phyloP scores from a whole-genome alignment of 2,888 invertebrate genomes.

The Hydroisotoma schaefferi region DNA sequence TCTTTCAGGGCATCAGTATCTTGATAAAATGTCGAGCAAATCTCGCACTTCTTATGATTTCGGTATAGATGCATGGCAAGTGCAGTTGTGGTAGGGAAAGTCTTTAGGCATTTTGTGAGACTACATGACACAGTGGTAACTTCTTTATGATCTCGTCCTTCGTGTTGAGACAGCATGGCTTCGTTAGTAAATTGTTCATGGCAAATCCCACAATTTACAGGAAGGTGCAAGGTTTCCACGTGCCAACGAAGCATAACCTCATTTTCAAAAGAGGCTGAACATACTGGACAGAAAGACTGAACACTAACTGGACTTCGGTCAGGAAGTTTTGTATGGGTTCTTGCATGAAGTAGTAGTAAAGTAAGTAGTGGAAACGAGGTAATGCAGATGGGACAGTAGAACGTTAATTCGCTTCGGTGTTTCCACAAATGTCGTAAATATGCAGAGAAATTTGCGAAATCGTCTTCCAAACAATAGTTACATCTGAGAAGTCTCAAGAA shows the following conservation, averaged over 20 bases:
- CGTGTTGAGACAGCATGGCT: too few species aligned
- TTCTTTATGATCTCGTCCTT: too few species aligned
- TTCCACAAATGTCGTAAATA: conserved; percentile 1
- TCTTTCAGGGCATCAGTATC: background rate
- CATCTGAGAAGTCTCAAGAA: too few species aligned
- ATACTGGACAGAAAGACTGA: background rate
- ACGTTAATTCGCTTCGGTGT: background rate
- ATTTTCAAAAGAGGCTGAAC: background rate
- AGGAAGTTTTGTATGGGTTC: background rate
- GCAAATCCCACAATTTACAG: too few species aligned
- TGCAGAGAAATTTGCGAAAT: background rate
- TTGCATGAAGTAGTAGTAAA: background rate
- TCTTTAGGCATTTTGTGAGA: too few species aligned
- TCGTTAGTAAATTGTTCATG: too few species aligned
- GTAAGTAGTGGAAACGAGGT: background rate
- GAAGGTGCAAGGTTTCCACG: too few species aligned
- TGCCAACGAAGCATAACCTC: too few species aligned
- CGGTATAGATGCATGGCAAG: background rate
- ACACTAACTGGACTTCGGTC: too few species aligned
- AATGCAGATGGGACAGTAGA: conserved; percentile 1
- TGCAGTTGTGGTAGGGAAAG: background rate
- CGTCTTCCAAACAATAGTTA: background rate
- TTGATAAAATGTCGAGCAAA: background rate
- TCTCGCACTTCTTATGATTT: background rate
- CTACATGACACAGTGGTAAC: too few species aligned